Percentiles rank a stretch among this genome's conserved stretches.
phyloP scores from a whole-genome alignment of 2,888 invertebrate genomes.

The Pilophorus perplexus region DNA sequence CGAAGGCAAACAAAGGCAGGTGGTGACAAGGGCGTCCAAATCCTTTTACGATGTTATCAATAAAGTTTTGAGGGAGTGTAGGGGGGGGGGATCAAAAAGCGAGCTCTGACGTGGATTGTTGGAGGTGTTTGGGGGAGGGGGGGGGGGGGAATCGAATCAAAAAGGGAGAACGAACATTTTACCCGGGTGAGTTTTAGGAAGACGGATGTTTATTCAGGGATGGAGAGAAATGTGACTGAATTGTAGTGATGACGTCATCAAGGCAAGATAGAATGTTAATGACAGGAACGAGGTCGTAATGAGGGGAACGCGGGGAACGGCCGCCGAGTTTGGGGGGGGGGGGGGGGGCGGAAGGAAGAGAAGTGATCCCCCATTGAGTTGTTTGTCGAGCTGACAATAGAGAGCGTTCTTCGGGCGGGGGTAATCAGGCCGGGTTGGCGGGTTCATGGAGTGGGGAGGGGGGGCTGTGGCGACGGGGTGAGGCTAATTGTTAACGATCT shows the following conservation, averaged over 20 bases:
- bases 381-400: slow-evolving; percentile 35
- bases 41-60: slow-evolving; percentile 31
- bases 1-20: slow-evolving; percentile 11
- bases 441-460: not conserved
- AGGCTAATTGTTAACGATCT: slow-evolving; percentile 28
- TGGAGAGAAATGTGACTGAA: slow-evolving; percentile 27
- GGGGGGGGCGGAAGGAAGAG: not conserved
- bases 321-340: not conserved
- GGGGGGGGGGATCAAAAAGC: not conserved
- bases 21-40: slow-evolving; percentile 19
- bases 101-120: too few species aligned
- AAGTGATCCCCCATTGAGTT: slow-evolving; percentile 35
- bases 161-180: not conserved
- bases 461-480: slow-evolving; percentile 1
- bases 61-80: slow-evolving; percentile 2
- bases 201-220: too few species aligned
- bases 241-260: slow-evolving; percentile 33
- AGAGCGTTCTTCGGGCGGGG: not conserved
- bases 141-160: not conserved
- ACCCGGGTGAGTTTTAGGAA: too few species aligned
- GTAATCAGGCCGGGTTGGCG: not conserved
- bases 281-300: slow-evolving; percentile 33
- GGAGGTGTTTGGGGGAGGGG: too few species aligned
- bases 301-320: not conserved
- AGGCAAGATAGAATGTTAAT: slow-evolving; percentile 36